Evolutionary conservation across 2,888 invertebrate genomes (phyloP).

Genomic region (Ormyrus thymus): DNA sequence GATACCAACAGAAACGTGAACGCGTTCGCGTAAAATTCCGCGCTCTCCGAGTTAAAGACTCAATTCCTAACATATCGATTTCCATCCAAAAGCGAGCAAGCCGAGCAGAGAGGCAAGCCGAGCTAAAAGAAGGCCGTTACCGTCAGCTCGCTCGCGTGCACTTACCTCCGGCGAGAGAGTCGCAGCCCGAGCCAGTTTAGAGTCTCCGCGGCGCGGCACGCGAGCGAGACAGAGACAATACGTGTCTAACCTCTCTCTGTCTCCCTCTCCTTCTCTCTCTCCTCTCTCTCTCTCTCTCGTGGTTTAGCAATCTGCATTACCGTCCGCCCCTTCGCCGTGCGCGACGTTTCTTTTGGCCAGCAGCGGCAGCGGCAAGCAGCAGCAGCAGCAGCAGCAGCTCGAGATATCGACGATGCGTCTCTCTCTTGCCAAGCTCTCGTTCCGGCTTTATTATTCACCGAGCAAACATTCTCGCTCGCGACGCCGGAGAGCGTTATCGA

Average conservation of each 20-base stretch:
- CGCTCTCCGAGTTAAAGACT: too few relatives aligned
- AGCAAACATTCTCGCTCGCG: constrained; percentile 17
- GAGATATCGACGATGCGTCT: constrained; percentile 36
- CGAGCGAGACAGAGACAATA: too few relatives aligned
- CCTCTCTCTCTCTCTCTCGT: background rate
- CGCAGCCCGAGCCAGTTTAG: too few relatives aligned
- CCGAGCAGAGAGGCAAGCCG: too few relatives aligned
- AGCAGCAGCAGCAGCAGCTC: constrained; percentile 2
- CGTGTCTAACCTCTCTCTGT: background rate
- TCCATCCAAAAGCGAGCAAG: too few relatives aligned
- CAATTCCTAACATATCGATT: too few relatives aligned
- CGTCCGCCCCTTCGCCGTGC: constrained; percentile 59
- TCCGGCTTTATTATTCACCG: constrained; percentile 46
- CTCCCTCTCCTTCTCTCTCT: constrained; percentile 9
- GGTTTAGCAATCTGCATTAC: constrained; percentile 64
- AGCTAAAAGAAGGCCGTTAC: too few relatives aligned
- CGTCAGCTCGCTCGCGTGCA: too few relatives aligned
- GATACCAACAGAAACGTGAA: too few relatives aligned
- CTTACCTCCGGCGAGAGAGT: too few relatives aligned
- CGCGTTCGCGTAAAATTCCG: too few relatives aligned
- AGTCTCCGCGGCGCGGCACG: too few relatives aligned
- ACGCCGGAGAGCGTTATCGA: constrained; percentile 39
- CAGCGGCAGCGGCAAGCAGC: constrained; percentile 5
- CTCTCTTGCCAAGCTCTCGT: constrained; percentile 1
- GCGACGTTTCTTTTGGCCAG: constrained; percentile 57